A percentile compares a stretch with the other conserved stretches of the same genome.
These are phyloP conservation scores for Steinernema carpocapsae DNA, from an alignment of 2,888 invertebrate species.

Conservation along the genomic window DNA sequence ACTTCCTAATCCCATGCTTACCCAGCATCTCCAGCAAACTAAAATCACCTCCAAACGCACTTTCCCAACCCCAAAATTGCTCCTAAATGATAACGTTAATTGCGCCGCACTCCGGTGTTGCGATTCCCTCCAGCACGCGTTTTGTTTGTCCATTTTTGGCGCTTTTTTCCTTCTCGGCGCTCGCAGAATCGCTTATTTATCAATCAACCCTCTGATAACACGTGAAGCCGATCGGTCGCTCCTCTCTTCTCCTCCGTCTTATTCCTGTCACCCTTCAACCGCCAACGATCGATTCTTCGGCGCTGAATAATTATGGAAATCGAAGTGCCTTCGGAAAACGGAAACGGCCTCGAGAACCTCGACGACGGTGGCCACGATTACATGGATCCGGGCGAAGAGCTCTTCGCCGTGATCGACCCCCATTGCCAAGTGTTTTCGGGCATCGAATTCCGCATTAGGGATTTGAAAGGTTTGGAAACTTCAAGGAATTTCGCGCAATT, in stretches of 20 bases:
- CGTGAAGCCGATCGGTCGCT: neutral
- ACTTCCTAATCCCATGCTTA: too few species aligned
- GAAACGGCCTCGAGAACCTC: neutral
- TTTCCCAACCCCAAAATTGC: too few species aligned
- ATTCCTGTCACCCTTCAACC: neutral
- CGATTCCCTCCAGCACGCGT: conserved; percentile 13
- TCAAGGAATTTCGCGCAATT: neutral
- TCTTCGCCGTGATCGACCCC: conserved; percentile 14
- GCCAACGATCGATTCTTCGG: conserved; percentile 9
- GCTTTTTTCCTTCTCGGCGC: neutral
- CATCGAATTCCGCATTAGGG: conserved; percentile 52
- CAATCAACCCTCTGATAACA: conserved; percentile 7
- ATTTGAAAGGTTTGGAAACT: conserved; percentile 49
- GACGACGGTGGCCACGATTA: conserved; percentile 40
- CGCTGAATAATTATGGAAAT: conserved; percentile 23
- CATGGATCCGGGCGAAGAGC: neutral
- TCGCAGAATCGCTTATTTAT: neutral
- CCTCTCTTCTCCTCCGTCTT: neutral
- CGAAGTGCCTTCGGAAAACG: conserved; percentile 6
- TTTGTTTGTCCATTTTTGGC: conserved; percentile 30
- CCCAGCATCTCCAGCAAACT: too few species aligned
- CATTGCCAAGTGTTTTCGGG: conserved; percentile 41
- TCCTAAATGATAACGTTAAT: too few species aligned
- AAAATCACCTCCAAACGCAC: too few species aligned
- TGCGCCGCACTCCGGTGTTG: neutral